These are phyloP conservation scores for Euleptes europaea DNA, from an alignment of 2,113 vertebrate species.

Conservation along the genomic window DNA sequence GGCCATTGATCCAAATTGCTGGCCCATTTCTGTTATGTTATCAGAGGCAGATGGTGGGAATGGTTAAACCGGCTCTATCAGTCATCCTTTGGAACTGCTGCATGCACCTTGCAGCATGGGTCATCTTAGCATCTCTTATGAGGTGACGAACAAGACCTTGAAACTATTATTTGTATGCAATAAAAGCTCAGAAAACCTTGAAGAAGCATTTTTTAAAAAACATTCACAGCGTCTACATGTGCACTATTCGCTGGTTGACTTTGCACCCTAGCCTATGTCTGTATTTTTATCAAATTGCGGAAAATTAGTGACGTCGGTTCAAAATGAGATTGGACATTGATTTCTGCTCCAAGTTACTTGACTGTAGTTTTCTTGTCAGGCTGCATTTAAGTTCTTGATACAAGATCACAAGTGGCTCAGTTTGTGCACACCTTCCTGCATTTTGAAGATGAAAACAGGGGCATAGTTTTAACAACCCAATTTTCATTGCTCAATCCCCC, in stretches of 20 bases:
- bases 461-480: too few relatives aligned
- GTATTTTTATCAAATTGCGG: background rate
- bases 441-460: too few relatives aligned
- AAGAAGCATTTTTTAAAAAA: conserved; percentile 32
- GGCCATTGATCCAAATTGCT: background rate
- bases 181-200: background rate
- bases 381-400: background rate
- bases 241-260: background rate
- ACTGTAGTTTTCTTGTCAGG: background rate
- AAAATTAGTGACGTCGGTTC: background rate
- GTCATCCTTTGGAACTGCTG: background rate
- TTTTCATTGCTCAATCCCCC: too few relatives aligned
- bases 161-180: conserved; percentile 41
- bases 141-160: conserved; percentile 27
- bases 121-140: conserved; percentile 4
- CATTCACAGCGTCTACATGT: conserved; percentile 1
- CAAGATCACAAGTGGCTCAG: background rate
- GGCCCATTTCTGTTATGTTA: conserved; percentile 16
- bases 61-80: conserved; percentile 48
- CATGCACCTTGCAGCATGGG: conserved; percentile 38
- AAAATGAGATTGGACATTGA: background rate
- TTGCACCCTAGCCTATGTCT: conserved; percentile 1
- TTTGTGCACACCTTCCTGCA: background rate
- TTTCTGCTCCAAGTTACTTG: background rate
- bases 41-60: background rate